These are phyloP conservation scores for Notothenia coriiceps DNA, from an alignment of 2,113 vertebrate genomes.

Conservation along the genomic window DNA sequence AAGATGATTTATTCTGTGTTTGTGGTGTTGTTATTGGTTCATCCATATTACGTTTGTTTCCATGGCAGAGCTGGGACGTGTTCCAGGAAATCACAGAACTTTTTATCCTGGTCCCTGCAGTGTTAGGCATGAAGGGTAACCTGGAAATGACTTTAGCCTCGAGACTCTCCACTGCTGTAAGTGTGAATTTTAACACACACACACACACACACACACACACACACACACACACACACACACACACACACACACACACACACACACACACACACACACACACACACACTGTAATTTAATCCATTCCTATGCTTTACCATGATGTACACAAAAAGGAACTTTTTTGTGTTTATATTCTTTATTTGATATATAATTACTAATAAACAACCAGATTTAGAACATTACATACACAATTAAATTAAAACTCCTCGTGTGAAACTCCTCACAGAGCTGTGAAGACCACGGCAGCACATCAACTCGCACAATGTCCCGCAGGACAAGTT, in stretches of 20 bases:
- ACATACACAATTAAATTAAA: background rate
- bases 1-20: background rate
- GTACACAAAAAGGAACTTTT: background rate
- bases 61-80: conserved; percentile 90
- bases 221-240: conserved; percentile 1
- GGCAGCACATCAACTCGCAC: background rate
- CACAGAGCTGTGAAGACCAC: conserved; percentile 43
- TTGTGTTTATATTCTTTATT: background rate
- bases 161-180: conserved; percentile 94
- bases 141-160: conserved; percentile 97
- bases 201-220: background rate
- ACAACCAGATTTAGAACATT: background rate
- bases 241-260: background rate
- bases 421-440: conserved; percentile 63
- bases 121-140: conserved; percentile 96
- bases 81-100: conserved; percentile 90
- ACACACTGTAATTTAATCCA: background rate
- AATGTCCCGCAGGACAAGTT: background rate
- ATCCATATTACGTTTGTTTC: conserved; percentile 4
- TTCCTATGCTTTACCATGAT: background rate
- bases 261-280: background rate
- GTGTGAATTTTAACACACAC: conserved; percentile 4
- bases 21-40: background rate
- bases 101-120: conserved; percentile 91
- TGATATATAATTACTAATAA: background rate